Evolutionary conservation across 2,113 vertebrate genomes (phyloP).

Genomic region (Grammomys surdaster): DNA sequence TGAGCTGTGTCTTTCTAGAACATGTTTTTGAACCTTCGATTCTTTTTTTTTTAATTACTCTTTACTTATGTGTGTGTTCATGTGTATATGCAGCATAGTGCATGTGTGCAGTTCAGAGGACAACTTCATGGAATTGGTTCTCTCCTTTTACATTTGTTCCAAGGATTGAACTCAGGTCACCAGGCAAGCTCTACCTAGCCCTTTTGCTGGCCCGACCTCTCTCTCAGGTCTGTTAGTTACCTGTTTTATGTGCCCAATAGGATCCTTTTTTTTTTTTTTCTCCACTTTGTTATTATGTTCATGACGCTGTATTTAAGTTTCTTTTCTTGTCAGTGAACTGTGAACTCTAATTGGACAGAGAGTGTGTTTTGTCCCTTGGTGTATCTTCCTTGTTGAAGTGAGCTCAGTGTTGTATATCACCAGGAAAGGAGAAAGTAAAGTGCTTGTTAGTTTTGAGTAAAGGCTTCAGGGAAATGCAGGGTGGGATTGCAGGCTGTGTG

Average conservation of each 20-base stretch:
- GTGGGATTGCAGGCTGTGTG: not conserved
- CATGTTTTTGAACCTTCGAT: not conserved
- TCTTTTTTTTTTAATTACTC: not conserved
- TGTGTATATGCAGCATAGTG: not conserved
- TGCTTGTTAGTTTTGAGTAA: conserved; percentile 22
- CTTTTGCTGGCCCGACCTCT: not conserved
- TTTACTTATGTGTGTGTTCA: not conserved
- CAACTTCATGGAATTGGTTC: not conserved
- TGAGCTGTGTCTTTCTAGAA: not conserved
- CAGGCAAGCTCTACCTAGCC: not conserved
- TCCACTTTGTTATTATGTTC: not conserved
- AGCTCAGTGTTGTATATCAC: conserved; percentile 20
- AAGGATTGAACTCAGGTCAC: not conserved
- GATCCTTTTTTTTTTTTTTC: not conserved
- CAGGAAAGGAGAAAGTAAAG: not conserved
- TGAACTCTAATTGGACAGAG: not conserved
- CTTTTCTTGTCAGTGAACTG: conserved; percentile 6
- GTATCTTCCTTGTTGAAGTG: conserved; percentile 20
- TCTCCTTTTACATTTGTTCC: not conserved
- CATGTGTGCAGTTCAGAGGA: not conserved
- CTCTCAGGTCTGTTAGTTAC: not conserved
- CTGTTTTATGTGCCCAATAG: not conserved
- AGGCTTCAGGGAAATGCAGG: conserved; percentile 28
- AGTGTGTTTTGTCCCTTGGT: not conserved
- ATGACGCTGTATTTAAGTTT: conserved; percentile 38